Conservation (phyloP, 1,140 invertebrate species). For the Brachystomella parvula region DNA sequence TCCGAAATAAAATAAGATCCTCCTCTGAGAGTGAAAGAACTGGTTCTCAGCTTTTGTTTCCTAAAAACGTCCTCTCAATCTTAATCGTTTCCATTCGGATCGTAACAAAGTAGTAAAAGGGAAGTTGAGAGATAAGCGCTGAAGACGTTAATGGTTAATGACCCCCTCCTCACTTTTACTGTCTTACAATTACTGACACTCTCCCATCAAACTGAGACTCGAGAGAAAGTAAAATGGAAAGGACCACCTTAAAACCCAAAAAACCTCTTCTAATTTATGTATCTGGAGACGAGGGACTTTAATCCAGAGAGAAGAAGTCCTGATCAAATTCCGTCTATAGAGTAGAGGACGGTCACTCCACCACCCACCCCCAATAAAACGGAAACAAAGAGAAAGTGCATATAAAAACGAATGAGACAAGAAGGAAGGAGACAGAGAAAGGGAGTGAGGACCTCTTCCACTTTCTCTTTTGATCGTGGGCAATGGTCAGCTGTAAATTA, state of each 20-base stretch:
- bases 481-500: neutral
- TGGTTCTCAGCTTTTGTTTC: slow-evolving; percentile 2
- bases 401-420: neutral
- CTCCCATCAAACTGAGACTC: slow-evolving; percentile 25
- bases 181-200: slow-evolving; percentile 32
- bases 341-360: neutral
- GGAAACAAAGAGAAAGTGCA: neutral
- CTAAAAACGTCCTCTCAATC: slow-evolving; percentile 11
- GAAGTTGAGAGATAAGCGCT: slow-evolving; percentile 3
- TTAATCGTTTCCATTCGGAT: neutral
- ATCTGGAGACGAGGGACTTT: slow-evolving; percentile 1
- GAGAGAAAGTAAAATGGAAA: no score
- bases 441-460: neutral
- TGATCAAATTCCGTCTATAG: slow-evolving; percentile 2
- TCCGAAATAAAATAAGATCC: neutral
- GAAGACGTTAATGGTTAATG: slow-evolving; percentile 35
- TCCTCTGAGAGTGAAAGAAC: neutral
- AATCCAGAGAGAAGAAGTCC: slow-evolving; percentile 5
- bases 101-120: slow-evolving; percentile 10
- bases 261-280: slow-evolving; percentile 7
- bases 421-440: neutral
- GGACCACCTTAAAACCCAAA: neutral
- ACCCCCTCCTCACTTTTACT: slow-evolving; percentile 20
- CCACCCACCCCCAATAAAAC: slow-evolving; percentile 3
- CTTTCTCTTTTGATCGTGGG: neutral